phyloP scores from a whole-genome alignment of 2,888 invertebrate genomes.

The Tenthredo notha region DNA sequence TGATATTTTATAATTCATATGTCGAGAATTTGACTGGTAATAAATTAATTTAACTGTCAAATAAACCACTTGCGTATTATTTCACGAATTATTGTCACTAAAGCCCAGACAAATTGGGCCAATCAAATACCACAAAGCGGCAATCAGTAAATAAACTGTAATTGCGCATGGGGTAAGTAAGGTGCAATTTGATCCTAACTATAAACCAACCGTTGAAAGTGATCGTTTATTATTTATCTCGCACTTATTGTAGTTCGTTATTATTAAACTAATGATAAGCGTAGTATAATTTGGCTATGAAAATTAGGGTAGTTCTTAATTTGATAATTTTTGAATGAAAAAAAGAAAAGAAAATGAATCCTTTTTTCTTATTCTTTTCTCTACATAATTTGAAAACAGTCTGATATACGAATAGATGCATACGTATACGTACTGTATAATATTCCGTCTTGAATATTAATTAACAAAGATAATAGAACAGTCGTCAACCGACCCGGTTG shows the following conservation, averaged over 20 bases:
- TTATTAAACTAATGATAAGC: background rate
- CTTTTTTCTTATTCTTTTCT: background rate
- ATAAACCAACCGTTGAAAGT: background rate
- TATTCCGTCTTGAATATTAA: conserved; percentile 31
- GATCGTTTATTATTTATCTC: background rate
- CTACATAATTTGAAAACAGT: background rate
- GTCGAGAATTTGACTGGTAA: background rate
- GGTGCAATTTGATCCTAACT: conserved; percentile 1
- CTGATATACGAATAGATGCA: background rate
- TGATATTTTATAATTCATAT: background rate
- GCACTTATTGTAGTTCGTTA: background rate
- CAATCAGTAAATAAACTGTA: conserved; percentile 16
- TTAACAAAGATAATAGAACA: conserved; percentile 20
- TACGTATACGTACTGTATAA: background rate
- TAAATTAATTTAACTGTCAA: background rate
- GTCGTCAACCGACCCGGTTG: conserved; percentile 1
- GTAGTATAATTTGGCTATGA: background rate
- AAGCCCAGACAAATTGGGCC: background rate
- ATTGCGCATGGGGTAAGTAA: background rate
- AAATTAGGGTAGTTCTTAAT: no score
- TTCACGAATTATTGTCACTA: conserved; percentile 20
- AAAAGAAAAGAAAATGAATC: no score
- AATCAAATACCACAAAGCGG: conserved; percentile 32
- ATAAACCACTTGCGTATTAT: conserved; percentile 5
- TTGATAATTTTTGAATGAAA: no score